phyloP scores from a whole-genome alignment of 1,140 invertebrate genomes.

The Leptopilina clavipes region DNA sequence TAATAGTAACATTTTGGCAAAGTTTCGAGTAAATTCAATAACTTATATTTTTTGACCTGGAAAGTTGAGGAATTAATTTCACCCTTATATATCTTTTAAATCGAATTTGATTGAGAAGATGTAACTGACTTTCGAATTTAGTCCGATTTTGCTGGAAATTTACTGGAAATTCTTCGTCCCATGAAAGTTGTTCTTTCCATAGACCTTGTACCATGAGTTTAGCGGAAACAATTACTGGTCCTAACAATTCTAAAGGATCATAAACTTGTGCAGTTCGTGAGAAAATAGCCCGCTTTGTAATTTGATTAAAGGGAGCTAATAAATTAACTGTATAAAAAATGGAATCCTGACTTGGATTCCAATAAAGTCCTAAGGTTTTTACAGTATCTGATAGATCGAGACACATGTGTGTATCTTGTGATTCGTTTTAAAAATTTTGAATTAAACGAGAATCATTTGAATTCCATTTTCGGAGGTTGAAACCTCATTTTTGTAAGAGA shows the following conservation, averaged over 20 bases:
- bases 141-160: slow-evolving; percentile 34
- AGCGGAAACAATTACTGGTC: slow-evolving; percentile 32
- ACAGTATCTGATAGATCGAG: not conserved
- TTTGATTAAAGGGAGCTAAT: not conserved
- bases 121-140: slow-evolving; percentile 32
- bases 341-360: not conserved
- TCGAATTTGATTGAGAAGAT: slow-evolving; percentile 31
- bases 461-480: slow-evolving; percentile 7
- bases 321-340: slow-evolving; percentile 19
- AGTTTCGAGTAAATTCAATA: no score
- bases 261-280: slow-evolving; percentile 39
- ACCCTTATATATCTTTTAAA: no score
- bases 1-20: no score
- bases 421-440: not conserved
- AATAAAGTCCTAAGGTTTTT: slow-evolving; percentile 39
- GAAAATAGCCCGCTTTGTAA: slow-evolving; percentile 39
- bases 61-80: no score
- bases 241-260: slow-evolving; percentile 37
- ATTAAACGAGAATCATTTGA: slow-evolving; percentile 1
- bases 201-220: slow-evolving; percentile 37
- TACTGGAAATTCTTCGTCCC: slow-evolving; percentile 41
- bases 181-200: slow-evolving; percentile 35
- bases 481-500: not conserved
- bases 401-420: no score
- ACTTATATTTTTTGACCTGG: no score